phyloP scores from a whole-genome alignment of 2,888 invertebrate species.

The Sturmia bella region DNA sequence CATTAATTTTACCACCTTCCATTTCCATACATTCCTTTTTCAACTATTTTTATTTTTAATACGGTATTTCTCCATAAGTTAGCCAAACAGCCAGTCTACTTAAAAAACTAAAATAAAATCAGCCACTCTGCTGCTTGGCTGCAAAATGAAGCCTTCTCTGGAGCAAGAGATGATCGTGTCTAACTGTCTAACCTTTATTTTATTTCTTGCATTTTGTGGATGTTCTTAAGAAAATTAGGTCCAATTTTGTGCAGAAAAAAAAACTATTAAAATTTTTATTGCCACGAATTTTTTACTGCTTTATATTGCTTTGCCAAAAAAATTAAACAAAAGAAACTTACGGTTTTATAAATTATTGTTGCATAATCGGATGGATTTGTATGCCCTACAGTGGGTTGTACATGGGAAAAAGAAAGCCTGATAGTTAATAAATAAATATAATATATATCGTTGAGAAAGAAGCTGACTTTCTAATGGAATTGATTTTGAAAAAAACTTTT shows the following conservation, averaged over 20 bases:
- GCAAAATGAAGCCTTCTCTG: constrained; percentile 1
- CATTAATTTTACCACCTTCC: constrained; percentile 70
- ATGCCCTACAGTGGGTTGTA: constrained; percentile 9
- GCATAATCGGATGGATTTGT: constrained; percentile 64
- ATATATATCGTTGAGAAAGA: no score
- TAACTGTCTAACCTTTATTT: constrained; percentile 69
- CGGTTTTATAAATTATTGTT: constrained; percentile 62
- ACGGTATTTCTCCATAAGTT: constrained; percentile 51
- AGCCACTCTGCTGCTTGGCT: constrained; percentile 13
- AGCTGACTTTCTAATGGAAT: no score
- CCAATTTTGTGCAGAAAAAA: not conserved
- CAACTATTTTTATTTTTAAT: not conserved
- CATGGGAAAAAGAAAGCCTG: no score
- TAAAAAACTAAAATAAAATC: constrained; percentile 19
- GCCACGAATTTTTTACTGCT: constrained; percentile 67
- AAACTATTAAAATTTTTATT: constrained; percentile 65
- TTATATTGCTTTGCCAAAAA: constrained; percentile 18
- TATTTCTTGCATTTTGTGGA: constrained; percentile 45
- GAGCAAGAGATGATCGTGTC: constrained; percentile 66
- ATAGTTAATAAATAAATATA: no score
- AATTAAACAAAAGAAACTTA: constrained; percentile 51
- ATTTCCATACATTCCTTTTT: constrained; percentile 50
- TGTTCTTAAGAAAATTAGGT: constrained; percentile 63
- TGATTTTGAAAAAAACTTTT: no score
- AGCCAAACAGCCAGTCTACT: constrained; percentile 28